Evolutionary conservation across 2,888 invertebrate genomes (phyloP), one percentile per base, ranked within the genome.

Genomic region (Cryptocheilus praepositus): DNA sequence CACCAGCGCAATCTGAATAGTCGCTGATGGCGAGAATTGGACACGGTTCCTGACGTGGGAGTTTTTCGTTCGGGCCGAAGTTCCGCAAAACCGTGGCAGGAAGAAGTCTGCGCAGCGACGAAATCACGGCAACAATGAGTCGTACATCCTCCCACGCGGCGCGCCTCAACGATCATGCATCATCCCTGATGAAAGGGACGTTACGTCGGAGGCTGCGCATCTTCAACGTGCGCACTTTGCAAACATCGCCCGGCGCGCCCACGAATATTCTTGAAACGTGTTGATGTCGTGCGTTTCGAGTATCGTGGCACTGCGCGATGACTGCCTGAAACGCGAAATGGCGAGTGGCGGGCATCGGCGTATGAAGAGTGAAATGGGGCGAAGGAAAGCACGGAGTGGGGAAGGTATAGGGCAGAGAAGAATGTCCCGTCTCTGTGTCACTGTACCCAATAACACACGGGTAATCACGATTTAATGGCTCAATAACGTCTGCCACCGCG

Each of bases 381-480:
- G 19, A 36, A 36, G 11, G 55, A 55, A 36, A 36, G 2, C n/a
- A 5, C 18, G 51, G 28, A 25, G 62, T 52, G 52, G 58, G 44
- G 63, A 55, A 13, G 36, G 55, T 19, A 13, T 3, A 19, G 5
- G 44, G 44, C 18, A 43, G 60, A 65, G 76, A 80, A 79, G 75
- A 79, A 76, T 67, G 81, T 71, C 68, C 67, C 60, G 71, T 80
- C 76, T 76, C 61, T 72, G 77, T 84, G 84, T 83, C 84, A 82
- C 81, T 81, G 79, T 75, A 71, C 63, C 82, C 86, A 84, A 86
- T 86, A 86, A 83, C 83, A 81, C 76, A 76, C 76, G 75, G 79
- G 82, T 86, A 86, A 86, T 86, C 84, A 85, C 82, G 77, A 86
- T 86, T 86, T 86, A 86, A 86, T 86, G 83, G 85, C 84, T 84